Evolutionary conservation across 2,888 invertebrate species (phyloP).

Genomic region (Dynastes hyllus): DNA sequence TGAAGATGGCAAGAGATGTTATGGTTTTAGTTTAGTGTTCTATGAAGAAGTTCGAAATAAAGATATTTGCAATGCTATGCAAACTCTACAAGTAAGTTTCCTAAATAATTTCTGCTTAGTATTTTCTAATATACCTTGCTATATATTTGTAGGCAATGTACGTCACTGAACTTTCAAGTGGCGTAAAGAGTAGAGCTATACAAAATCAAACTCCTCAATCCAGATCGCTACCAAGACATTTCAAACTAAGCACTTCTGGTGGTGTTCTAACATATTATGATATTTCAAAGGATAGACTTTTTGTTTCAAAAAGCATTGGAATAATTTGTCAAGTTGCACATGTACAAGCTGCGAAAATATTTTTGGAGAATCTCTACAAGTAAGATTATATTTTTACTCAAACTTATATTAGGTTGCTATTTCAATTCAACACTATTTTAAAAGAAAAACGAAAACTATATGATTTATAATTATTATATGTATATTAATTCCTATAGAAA

Average conservation of each 20-base stretch:
- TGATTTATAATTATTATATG: too few species aligned
- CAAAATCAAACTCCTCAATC: slow-evolving; percentile 80
- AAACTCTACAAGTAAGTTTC: slow-evolving; percentile 86
- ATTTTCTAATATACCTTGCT: background rate
- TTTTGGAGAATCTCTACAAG: slow-evolving; percentile 91
- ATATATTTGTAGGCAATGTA: slow-evolving; percentile 83
- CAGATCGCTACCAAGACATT: slow-evolving; percentile 90
- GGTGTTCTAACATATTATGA: slow-evolving; percentile 87
- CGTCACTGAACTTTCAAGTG: slow-evolving; percentile 90
- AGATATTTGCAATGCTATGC: slow-evolving; percentile 96
- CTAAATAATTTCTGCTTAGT: slow-evolving; percentile 53
- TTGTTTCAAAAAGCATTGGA: slow-evolving; percentile 96
- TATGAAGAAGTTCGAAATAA: slow-evolving; percentile 96
- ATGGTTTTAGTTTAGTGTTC: slow-evolving; percentile 96
- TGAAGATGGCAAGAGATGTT: slow-evolving; percentile 95
- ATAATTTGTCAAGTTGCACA: slow-evolving; percentile 94
- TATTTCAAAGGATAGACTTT: slow-evolving; percentile 93
- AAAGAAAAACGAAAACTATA: background rate
- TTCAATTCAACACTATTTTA: too few species aligned
- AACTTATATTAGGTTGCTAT: background rate
- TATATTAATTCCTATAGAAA: too few species aligned
- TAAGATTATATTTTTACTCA: slow-evolving; percentile 68
- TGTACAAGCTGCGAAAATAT: slow-evolving; percentile 88
- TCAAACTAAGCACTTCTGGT: slow-evolving; percentile 79
- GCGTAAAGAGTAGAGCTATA: slow-evolving; percentile 77